Conservation (phyloP, 2,797 vertebrate genomes). For the Argyrosomus regius region DNA sequence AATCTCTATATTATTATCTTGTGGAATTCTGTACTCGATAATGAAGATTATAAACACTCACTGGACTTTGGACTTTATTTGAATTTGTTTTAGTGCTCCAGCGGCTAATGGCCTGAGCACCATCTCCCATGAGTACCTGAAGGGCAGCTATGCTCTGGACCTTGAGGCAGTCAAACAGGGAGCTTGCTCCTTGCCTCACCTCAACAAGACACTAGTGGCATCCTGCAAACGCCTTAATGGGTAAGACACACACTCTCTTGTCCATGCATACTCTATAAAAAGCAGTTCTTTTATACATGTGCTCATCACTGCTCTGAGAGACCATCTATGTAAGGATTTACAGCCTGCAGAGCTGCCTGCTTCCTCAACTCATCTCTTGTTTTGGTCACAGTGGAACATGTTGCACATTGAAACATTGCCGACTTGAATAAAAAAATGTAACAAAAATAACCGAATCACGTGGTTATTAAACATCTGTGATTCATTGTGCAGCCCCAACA, state of each 20-base stretch:
- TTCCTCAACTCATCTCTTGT: conserved; percentile 12
- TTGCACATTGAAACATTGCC: conserved; percentile 27
- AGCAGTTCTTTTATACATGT: neutral
- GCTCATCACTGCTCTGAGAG: neutral
- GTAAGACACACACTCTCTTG: conserved; percentile 73
- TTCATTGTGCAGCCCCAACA: neutral
- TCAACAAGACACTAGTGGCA: conserved; percentile 92
- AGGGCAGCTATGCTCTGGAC: conserved; percentile 95
- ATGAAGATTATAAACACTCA: neutral
- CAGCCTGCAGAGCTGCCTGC: conserved; percentile 1
- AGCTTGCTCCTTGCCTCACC: conserved; percentile 91
- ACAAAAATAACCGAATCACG: neutral
- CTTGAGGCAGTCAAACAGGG: conserved; percentile 94
- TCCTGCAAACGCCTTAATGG: conserved; percentile 95
- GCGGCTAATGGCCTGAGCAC: conserved; percentile 92
- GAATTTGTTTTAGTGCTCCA: conserved; percentile 65
- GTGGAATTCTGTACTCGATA: neutral
- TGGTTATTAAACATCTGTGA: neutral
- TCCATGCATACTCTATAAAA: neutral
- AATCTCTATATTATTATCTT: neutral
- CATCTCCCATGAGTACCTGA: conserved; percentile 96
- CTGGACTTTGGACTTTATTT: conserved; percentile 6
- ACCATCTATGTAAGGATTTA: neutral
- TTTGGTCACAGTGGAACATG: conserved; percentile 23
- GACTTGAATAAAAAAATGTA: neutral